These are phyloP conservation scores for Brachionus angularis DNA, from an alignment of 1,140 invertebrate genomes.

Conservation along the genomic window DNA sequence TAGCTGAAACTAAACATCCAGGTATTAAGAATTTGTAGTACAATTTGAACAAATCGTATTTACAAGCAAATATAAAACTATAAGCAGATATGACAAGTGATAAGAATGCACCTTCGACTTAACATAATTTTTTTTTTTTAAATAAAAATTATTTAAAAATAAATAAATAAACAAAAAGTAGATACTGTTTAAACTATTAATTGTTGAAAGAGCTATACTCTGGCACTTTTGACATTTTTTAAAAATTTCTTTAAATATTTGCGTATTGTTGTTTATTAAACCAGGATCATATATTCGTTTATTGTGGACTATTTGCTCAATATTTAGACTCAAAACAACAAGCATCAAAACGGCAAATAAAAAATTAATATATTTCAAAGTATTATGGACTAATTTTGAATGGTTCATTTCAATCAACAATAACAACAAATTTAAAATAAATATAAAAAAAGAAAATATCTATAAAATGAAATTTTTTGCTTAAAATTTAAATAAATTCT, in stretches of 20 bases:
- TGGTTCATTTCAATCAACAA: conserved; percentile 32
- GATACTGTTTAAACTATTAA: conserved; percentile 27
- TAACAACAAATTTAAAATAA: no score
- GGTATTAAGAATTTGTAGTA: conserved; percentile 1
- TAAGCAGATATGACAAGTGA: neutral
- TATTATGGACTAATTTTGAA: neutral
- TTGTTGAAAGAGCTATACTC: neutral
- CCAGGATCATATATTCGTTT: neutral
- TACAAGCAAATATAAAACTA: conserved; percentile 9
- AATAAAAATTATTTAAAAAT: neutral
- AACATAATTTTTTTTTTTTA: neutral
- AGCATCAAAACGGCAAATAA: conserved; percentile 36
- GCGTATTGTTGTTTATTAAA: neutral
- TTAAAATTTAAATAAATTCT: no score
- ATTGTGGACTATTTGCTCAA: conserved; percentile 40
- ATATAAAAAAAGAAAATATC: no score
- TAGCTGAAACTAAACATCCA: neutral
- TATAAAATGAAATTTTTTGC: no score
- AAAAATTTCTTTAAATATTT: neutral
- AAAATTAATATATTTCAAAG: conserved; percentile 8
- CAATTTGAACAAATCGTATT: neutral
- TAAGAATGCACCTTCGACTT: conserved; percentile 20
- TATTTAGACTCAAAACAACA: conserved; percentile 29
- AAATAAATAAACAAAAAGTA: neutral
- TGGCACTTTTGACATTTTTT: neutral